Evolutionary conservation across 2,797 vertebrate genomes (phyloP).

Genomic region (Pachyuromys duprasi): DNA sequence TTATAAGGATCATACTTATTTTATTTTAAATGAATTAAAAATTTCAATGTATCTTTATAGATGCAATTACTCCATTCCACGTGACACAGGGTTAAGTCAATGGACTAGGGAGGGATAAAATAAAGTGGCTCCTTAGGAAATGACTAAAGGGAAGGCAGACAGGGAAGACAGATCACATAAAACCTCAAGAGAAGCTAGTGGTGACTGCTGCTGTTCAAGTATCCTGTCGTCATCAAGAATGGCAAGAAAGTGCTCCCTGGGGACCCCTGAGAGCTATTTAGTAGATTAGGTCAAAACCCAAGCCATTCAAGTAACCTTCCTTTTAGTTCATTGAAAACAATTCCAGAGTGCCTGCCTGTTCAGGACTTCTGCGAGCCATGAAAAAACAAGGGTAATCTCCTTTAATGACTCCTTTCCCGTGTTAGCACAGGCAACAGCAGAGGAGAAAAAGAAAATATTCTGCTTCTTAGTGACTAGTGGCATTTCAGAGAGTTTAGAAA

Average conservation of each 20-base stretch:
- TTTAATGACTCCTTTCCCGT: neutral
- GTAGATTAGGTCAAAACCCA: slow-evolving; percentile 22
- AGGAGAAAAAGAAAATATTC: neutral
- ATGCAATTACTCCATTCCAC: too few relatives aligned
- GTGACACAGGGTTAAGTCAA: neutral
- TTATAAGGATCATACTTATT: too few relatives aligned
- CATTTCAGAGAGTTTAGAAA: slow-evolving; percentile 15
- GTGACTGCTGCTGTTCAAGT: neutral
- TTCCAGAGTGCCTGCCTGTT: neutral
- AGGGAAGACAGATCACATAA: neutral
- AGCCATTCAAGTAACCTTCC: slow-evolving; percentile 39
- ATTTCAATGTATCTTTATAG: neutral
- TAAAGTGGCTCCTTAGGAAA: neutral
- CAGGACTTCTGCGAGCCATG: neutral
- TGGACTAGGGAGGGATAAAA: neutral
- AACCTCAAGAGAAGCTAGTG: neutral
- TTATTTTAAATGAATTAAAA: neutral
- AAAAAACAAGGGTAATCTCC: neutral
- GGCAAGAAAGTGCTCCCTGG: neutral
- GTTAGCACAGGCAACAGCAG: neutral
- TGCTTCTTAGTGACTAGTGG: neutral
- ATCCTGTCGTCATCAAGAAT: neutral
- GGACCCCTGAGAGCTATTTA: neutral
- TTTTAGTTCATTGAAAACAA: slow-evolving; percentile 50
- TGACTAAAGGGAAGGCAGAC: neutral